Evolutionary conservation across 2,797 vertebrate genomes (phyloP).

Genomic region (Rhinatrema bivittatum): DNA sequence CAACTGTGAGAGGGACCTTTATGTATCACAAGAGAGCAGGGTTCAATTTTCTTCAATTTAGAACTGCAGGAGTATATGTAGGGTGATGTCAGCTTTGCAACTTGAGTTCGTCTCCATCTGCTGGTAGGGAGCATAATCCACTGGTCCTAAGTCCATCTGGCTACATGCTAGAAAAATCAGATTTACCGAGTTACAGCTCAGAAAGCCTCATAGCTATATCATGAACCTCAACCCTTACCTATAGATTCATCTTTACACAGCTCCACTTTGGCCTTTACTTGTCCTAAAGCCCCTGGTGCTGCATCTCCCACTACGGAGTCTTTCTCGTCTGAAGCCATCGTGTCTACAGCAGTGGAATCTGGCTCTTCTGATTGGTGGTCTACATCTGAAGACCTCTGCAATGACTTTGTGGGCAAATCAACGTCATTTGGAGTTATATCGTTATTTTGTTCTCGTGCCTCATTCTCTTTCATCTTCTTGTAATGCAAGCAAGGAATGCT

Average conservation of each 20-base stretch:
- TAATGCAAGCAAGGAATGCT: slow-evolving; percentile 98
- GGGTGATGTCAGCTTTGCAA: too few species aligned
- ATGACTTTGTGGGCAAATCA: slow-evolving; percentile 57
- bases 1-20: too few species aligned
- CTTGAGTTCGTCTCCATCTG: too few species aligned
- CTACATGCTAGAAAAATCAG: too few species aligned
- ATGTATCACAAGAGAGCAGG: too few species aligned
- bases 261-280: slow-evolving; percentile 96
- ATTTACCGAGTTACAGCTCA: too few species aligned
- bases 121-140: too few species aligned
- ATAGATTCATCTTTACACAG: slow-evolving; percentile 98
- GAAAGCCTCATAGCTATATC: background rate
- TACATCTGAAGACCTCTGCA: slow-evolving; percentile 45
- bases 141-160: too few species aligned
- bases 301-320: slow-evolving; percentile 54
- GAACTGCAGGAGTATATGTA: too few species aligned
- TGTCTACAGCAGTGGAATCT: slow-evolving; percentile 41
- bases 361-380: slow-evolving; percentile 60
- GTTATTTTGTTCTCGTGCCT: slow-evolving; percentile 80
- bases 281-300: slow-evolving; percentile 83
- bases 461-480: slow-evolving; percentile 93
- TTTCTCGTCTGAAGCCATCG: slow-evolving; percentile 50
- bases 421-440: slow-evolving; percentile 61
- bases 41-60: too few species aligned
- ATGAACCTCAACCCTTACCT: slow-evolving; percentile 60